Conservation (phyloP, 2,113 vertebrate species). For the Upupa epops region DNA sequence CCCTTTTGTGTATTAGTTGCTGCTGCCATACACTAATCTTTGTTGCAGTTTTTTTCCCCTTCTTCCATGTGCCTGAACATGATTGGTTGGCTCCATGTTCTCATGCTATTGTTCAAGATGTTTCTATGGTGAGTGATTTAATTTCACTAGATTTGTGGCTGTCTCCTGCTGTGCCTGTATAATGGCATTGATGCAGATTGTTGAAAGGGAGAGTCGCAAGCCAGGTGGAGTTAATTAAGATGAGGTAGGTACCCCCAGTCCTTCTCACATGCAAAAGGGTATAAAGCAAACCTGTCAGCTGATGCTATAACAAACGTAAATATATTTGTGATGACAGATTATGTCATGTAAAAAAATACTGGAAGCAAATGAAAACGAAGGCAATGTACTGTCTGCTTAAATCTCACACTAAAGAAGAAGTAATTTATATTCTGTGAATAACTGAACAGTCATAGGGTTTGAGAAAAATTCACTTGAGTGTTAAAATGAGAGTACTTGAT, state of each 20-base stretch:
- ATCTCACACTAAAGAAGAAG: not conserved
- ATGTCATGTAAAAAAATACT: not conserved
- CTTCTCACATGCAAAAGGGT: not conserved
- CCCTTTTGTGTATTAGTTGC: not conserved
- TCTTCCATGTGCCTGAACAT: not conserved
- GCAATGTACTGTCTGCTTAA: not conserved
- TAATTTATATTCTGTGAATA: constrained; percentile 30
- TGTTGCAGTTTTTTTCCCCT: not conserved
- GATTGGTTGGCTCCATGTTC: constrained; percentile 52
- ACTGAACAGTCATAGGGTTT: not conserved
- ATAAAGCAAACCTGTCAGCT: not conserved
- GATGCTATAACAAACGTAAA: constrained; percentile 35
- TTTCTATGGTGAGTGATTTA: constrained; percentile 74
- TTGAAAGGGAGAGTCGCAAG: constrained; percentile 58
- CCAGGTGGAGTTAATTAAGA: constrained; percentile 73
- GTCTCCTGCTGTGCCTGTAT: constrained; percentile 66
- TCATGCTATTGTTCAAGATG: constrained; percentile 65
- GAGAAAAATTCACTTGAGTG: not conserved
- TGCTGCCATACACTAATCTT: constrained; percentile 25
- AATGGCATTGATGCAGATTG: constrained; percentile 61
- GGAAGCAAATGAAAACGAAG: constrained; percentile 19
- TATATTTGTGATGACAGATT: constrained; percentile 53
- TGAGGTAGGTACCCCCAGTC: constrained; percentile 10
- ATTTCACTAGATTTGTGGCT: constrained; percentile 69
- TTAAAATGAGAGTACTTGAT: not conserved